Evolutionary conservation across 2,888 invertebrate species (phyloP).

Genomic region (Psylliodes chrysocephalus): DNA sequence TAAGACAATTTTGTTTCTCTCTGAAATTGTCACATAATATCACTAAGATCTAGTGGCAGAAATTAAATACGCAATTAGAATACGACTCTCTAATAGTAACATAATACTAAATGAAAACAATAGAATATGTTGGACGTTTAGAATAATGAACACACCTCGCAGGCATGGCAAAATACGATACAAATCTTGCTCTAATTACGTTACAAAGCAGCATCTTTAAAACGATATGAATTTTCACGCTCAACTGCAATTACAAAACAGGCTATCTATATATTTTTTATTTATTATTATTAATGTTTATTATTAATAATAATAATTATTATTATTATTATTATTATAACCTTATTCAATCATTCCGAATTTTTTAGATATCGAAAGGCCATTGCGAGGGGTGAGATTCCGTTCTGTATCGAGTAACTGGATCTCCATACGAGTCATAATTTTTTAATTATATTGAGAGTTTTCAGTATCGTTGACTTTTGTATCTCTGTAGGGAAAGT

Average conservation of each 20-base stretch:
- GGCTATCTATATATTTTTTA: no score
- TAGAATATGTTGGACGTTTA: constrained; percentile 20
- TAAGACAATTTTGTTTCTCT: constrained; percentile 19
- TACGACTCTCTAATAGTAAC: constrained; percentile 23
- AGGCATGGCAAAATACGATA: constrained; percentile 23
- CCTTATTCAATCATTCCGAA: no score
- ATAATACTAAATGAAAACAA: constrained; percentile 22
- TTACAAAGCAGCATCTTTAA: constrained; percentile 10
- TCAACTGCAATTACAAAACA: background rate
- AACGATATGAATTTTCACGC: constrained; percentile 5
- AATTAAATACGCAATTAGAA: constrained; percentile 25
- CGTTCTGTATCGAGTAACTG: no score
- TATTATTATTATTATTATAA: no score
- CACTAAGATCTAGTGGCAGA: constrained; percentile 22
- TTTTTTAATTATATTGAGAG: no score
- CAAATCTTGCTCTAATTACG: constrained; percentile 26
- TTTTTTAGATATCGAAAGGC: no score
- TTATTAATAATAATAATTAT: no score
- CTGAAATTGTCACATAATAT: constrained; percentile 26
- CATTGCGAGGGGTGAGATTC: no score
- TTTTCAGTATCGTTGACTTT: no score
- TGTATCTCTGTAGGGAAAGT: no score
- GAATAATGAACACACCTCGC: constrained; percentile 20
- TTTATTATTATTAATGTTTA: no score
- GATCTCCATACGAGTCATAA: no score